Conservation (phyloP, 1,140 invertebrate genomes). For the Bicyclus anynana region DNA sequence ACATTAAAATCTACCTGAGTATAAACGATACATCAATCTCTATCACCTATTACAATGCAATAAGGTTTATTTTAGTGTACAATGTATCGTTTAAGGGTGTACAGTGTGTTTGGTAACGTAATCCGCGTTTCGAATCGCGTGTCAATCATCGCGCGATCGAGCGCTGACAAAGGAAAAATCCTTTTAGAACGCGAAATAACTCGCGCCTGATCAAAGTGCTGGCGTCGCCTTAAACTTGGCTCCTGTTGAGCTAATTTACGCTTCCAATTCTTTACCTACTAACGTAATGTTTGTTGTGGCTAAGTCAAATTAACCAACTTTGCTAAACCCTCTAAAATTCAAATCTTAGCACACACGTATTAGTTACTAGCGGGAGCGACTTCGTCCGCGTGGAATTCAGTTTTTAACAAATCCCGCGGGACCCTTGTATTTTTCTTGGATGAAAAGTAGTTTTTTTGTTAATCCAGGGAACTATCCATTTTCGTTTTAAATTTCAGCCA, state of each 20-base stretch:
- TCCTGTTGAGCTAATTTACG: conserved; percentile 57
- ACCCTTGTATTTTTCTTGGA: too few species aligned
- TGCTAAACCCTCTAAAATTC: too few species aligned
- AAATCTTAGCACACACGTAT: too few species aligned
- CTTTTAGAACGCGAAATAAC: conserved; percentile 52
- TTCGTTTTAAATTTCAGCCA: too few species aligned
- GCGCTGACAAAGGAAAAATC: conserved; percentile 71
- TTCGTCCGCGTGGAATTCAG: too few species aligned
- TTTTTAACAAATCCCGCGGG: too few species aligned
- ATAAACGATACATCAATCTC: background rate
- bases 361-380: too few species aligned
- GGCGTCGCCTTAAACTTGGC: conserved; percentile 50
- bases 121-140: conserved; percentile 57
- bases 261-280: conserved; percentile 14
- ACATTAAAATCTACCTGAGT: conserved; percentile 11
- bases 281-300: background rate
- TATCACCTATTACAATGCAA: conserved; percentile 1
- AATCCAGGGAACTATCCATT: too few species aligned
- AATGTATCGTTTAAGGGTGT: background rate
- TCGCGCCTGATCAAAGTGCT: conserved; percentile 62
- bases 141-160: conserved; percentile 66
- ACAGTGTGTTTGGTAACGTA: conserved; percentile 33
- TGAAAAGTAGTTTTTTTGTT: too few species aligned
- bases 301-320: background rate
- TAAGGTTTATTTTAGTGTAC: conserved; percentile 20